Evolutionary conservation across 1,140 invertebrate genomes (phyloP).

Genomic region (Lineus longissimus): DNA sequence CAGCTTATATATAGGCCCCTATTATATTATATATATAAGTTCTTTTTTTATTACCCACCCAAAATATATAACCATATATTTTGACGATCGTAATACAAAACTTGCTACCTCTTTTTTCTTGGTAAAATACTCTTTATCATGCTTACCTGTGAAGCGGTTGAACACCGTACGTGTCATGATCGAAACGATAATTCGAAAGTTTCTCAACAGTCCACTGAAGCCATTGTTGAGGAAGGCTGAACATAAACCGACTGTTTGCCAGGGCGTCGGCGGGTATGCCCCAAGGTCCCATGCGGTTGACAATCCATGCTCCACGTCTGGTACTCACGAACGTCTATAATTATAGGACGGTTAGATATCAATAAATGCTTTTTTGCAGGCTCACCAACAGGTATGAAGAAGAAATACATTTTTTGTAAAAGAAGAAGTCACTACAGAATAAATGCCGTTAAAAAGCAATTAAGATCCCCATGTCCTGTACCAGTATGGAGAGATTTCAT

Average conservation of each 20-base stretch:
- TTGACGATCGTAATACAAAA: too few relatives aligned
- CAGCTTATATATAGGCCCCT: too few relatives aligned
- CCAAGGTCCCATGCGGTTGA: conserved; percentile 45
- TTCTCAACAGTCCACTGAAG: conserved; percentile 47
- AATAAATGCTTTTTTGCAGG: not conserved
- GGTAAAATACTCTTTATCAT: not conserved
- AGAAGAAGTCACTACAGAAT: not conserved
- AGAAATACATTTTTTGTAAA: conserved; percentile 9
- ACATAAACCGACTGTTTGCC: conserved; percentile 42
- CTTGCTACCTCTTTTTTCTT: too few relatives aligned
- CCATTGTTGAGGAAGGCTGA: conserved; percentile 35
- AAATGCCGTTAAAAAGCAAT: too few relatives aligned
- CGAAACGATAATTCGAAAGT: conserved; percentile 40
- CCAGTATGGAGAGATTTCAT: too few relatives aligned
- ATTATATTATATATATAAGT: too few relatives aligned
- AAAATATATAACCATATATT: too few relatives aligned
- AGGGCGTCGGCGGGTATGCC: conserved; percentile 48
- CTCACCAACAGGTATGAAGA: not conserved
- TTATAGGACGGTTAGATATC: not conserved
- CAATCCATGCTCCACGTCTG: conserved; percentile 48
- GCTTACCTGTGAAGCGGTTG: conserved; percentile 38
- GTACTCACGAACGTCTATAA: conserved; percentile 47
- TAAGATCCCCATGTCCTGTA: too few relatives aligned
- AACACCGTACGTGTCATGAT: conserved; percentile 36
- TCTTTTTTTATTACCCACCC: too few relatives aligned